Conservation (phyloP, 2,888 invertebrate genomes). For the Andrena camellia region DNA sequence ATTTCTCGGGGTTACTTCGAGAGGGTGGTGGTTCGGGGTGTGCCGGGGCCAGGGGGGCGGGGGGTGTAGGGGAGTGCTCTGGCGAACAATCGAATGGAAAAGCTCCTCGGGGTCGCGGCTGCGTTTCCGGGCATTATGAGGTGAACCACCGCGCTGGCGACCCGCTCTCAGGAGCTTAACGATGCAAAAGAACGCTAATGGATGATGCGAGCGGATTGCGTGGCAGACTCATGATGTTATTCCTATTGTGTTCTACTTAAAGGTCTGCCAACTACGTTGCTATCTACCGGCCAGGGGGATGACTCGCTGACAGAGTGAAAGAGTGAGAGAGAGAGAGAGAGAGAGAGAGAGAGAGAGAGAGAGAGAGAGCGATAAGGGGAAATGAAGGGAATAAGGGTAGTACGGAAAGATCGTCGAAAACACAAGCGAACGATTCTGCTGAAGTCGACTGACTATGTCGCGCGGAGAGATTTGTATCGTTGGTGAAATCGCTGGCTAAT, state of each 20-base stretch:
- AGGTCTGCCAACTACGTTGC: conserved; percentile 34
- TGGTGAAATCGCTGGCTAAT: conserved; percentile 35
- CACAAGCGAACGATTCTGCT: conserved; percentile 9
- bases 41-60: background rate
- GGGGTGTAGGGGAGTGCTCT: conserved; percentile 7
- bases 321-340: background rate
- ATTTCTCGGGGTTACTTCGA: conserved; percentile 22
- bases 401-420: background rate
- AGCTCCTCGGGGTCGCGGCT: conserved; percentile 17
- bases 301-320: background rate
- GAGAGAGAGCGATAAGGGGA: too few species aligned
- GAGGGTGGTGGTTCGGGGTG: conserved; percentile 1
- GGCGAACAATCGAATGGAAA: conserved; percentile 49
- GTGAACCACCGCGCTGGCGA: conserved; percentile 6
- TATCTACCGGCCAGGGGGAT: conserved; percentile 15
- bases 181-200: conserved; percentile 56
- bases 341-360: too few species aligned
- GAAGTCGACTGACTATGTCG: conserved; percentile 41
- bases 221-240: conserved; percentile 47
- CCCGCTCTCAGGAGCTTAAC: conserved; percentile 20
- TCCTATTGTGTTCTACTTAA: conserved; percentile 44
- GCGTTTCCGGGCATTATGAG: conserved; percentile 18
- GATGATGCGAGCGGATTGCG: conserved; percentile 40
- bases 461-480: conserved; percentile 46
- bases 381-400: background rate